Conservation (phyloP, 2,113 vertebrate genomes). For the Pseudois nayaur region DNA sequence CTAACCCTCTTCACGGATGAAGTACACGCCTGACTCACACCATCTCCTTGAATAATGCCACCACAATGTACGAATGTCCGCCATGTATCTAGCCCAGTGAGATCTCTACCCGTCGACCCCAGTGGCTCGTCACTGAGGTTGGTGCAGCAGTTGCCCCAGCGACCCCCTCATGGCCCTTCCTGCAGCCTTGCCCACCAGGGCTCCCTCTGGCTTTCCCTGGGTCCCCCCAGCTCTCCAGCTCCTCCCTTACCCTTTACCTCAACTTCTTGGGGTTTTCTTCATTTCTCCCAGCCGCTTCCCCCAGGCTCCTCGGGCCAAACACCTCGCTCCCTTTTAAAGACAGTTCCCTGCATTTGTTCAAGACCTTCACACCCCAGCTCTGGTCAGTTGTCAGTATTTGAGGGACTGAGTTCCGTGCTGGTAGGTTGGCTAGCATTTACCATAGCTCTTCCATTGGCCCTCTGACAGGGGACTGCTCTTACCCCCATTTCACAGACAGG, state of each 20-base stretch:
- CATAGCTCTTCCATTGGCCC: background rate
- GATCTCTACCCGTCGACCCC: conserved; percentile 75
- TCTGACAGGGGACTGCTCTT: background rate
- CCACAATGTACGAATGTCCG: accelerated
- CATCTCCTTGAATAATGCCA: background rate
- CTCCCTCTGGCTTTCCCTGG: background rate
- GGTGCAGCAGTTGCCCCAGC: background rate
- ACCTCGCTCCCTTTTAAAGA: background rate
- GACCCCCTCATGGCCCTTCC: too few relatives aligned
- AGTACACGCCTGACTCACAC: accelerated
- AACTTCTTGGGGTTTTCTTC: background rate
- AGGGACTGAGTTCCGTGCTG: background rate
- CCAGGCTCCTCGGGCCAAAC: background rate
- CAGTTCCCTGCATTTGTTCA: background rate
- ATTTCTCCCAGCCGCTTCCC: background rate
- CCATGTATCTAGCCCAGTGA: accelerated
- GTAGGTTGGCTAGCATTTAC: background rate
- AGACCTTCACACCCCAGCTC: background rate
- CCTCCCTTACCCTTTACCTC: background rate
- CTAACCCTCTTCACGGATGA: background rate
- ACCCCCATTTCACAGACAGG: background rate
- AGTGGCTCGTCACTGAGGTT: background rate
- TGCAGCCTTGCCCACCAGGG: background rate
- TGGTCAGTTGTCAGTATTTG: background rate
- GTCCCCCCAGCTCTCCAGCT: too few relatives aligned